Base-by-base conservation (phyloP, 2,888 invertebrate species). In the Dysmachus trigonus region DNA sequence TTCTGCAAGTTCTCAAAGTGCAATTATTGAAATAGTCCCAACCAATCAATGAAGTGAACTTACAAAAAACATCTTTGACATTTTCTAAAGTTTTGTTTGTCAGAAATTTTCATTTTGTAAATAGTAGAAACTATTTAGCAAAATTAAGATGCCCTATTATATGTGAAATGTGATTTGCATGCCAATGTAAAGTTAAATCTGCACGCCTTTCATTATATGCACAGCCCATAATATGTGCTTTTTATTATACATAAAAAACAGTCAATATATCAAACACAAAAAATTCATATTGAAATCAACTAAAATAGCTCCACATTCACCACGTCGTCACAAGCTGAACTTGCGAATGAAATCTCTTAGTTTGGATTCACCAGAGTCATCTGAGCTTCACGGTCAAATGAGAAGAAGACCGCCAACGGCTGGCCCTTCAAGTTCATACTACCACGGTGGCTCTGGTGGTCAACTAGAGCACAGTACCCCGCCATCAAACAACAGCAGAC, bases 291-390 rank as follows among this genome's bases (percentile, higher is more conserved):
- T 35, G 10, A 74, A 35, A 33, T 35, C 74, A 74, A 74, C 33
- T n/a, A 74, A 74, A 81, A 92, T 95, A 98, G 98, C 98, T 92
- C 98, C 98, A 90, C 98, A 98, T 93, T 98, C 98, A 92, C 98
- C 98, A 91, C 95, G 98, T 91, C 96, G 98, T 88, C 98, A 98
- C 94, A 97, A 98, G 94, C 94, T 98, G 93, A 98, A 98, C 94
- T 95, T 98, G 93, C 95, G 98, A 92, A 98, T 98, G 98, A 98
- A 99, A 95, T 98, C 98, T 92, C 95, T 98, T 90, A 98, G 98
- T 88, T 93, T 98, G 95, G 98, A 98, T 93, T 98, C 98, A 41
- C 98, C 98, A 88, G 98, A 98, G 92, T 97, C 97, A 90, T 95
- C 97, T 87, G 97, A 97, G 92, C 92, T 94, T 90, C 95, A 96